These are phyloP conservation scores for Phrynosoma blainvillii DNA, from an alignment of 2,113 vertebrate genomes.

Conservation along the genomic window DNA sequence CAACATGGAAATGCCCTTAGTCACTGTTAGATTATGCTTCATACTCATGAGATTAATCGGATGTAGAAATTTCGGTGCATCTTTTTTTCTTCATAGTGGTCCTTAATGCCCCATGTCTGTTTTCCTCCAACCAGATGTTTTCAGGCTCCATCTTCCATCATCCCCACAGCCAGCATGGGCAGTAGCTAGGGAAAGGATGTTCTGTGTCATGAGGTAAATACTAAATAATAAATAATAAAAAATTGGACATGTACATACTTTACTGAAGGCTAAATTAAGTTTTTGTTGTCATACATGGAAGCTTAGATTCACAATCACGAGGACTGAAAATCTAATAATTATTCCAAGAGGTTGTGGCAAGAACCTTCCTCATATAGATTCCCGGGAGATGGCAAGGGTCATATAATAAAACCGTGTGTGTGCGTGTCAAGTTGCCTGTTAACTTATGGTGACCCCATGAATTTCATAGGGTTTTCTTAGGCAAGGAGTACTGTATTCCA, in stretches of 20 bases:
- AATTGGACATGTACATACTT: background rate
- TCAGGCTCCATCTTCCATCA: background rate
- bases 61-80: background rate
- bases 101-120: background rate
- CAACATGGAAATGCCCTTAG: conserved; percentile 1
- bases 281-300: background rate
- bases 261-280: background rate
- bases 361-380: background rate
- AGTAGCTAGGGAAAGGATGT: background rate
- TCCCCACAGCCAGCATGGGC: background rate
- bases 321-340: background rate
- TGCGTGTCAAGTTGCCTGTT: too few relatives aligned
- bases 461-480: too few relatives aligned
- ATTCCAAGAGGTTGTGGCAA: background rate
- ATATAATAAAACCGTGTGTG: background rate
- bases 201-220: background rate
- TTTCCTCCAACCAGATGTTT: background rate
- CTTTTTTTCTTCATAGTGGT: background rate
- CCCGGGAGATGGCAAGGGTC: background rate
- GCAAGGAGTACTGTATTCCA: too few relatives aligned
- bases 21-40: background rate
- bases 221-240: too few relatives aligned
- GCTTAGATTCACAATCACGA: background rate
- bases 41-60: background rate
- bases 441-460: too few relatives aligned